A percentile compares a stretch with the other conserved stretches of the same genome.
Conservation (phyloP, 2,797 vertebrate species). For the Geotrypetes seraphini region DNA sequence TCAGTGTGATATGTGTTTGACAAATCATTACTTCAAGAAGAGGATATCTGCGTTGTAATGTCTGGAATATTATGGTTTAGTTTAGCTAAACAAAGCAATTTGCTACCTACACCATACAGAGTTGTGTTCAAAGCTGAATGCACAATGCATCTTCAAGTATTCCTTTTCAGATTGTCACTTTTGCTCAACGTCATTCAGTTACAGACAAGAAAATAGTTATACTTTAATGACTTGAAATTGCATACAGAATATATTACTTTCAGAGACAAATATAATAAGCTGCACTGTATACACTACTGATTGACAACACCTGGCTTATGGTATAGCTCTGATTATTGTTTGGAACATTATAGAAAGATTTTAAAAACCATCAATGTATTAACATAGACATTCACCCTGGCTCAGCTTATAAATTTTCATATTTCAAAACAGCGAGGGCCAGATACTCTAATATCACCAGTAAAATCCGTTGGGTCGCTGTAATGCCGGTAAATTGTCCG, state of each 20-base stretch:
- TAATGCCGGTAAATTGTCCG: no score
- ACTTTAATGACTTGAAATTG: slow-evolving; percentile 24
- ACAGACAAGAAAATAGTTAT: slow-evolving; percentile 25
- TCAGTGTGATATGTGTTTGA: background rate
- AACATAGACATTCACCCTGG: no score
- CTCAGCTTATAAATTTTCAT: no score
- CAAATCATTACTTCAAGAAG: slow-evolving; percentile 12
- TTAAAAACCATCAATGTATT: no score
- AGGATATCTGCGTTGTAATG: background rate
- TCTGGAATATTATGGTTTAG: slow-evolving; percentile 8
- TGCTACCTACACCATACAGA: slow-evolving; percentile 1
- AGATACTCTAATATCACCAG: no score
- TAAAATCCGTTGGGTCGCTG: no score
- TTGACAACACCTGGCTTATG: background rate
- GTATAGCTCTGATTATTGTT: no score
- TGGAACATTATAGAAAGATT: no score
- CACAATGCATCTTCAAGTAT: slow-evolving; percentile 21
- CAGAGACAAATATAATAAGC: slow-evolving; percentile 21
- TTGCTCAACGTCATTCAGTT: slow-evolving; percentile 23
- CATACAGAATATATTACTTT: slow-evolving; percentile 14
- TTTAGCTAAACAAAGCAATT: slow-evolving; percentile 7
- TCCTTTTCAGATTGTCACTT: slow-evolving; percentile 16
- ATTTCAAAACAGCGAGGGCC: no score
- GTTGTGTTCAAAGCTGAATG: slow-evolving; percentile 14
- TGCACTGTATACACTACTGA: slow-evolving; percentile 6